phyloP scores from a whole-genome alignment of 2,113 vertebrate genomes.

The Zingel zingel region DNA sequence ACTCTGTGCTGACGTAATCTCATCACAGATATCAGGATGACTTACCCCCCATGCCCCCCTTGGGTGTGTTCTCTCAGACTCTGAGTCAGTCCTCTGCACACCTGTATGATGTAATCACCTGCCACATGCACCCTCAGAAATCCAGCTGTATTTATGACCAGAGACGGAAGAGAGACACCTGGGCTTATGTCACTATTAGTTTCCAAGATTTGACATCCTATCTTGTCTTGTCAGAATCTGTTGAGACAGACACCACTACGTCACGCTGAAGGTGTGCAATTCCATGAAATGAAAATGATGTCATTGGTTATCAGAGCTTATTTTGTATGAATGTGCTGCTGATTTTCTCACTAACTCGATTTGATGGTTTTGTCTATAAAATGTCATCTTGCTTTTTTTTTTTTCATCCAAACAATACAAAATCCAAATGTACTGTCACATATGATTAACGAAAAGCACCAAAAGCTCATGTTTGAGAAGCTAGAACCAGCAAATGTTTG shows the following conservation, averaged over 20 bases:
- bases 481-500: neutral
- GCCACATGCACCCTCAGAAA: neutral
- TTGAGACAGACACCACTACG: neutral
- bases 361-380: neutral
- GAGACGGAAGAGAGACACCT: slow-evolving; percentile 28
- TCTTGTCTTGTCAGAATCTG: neutral
- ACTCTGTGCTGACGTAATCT: slow-evolving; percentile 13
- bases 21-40: slow-evolving; percentile 20
- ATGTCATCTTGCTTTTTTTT: neutral
- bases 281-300: neutral
- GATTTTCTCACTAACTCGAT: neutral
- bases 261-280: neutral
- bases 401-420: neutral
- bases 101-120: slow-evolving; percentile 56
- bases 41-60: neutral
- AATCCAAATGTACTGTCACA: neutral
- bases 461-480: neutral
- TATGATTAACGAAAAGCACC: neutral
- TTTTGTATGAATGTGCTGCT: neutral
- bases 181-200: neutral
- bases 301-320: neutral
- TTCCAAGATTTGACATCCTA: neutral
- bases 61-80: neutral
- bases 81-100: slow-evolving; percentile 55
- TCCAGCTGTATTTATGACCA: slow-evolving; percentile 27